Base-by-base conservation (phyloP, 2,113 vertebrate genomes). In the Microtus pennsylvanicus region DNA sequence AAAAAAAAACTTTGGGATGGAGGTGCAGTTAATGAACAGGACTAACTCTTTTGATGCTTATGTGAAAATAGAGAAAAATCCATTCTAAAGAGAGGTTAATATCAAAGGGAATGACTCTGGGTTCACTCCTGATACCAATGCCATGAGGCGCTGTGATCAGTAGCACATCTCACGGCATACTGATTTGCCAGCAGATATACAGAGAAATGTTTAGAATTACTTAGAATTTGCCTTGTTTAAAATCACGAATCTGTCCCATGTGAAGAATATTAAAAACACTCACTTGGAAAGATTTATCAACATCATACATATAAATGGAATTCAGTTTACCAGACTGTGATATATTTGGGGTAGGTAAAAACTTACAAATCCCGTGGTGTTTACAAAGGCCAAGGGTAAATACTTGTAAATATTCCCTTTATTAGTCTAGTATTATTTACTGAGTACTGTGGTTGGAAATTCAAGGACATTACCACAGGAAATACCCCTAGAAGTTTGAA, bases 121-220 rank as follows among this genome's bases (percentile, higher is more conserved):
- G 45, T 76, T 93, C 6, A 45, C 63, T 72, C n/a, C 13, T 65
- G 63, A 83, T 21, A 83, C 42, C 50, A 72, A 33, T 91, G 30
- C 81, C 19, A 93, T 78, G 19, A 21, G 30, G 47, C 63, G 42
- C 76, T 96, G 5, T 81, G 50, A 93, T 96, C 35, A 76, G 72
- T 47, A 76, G 26, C 17, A 67, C 1, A 78, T 28, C 50, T 5
- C 38, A 69, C 21, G 26, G 65, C 13, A 93, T 82, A 86, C n/a
- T 81, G 70, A 76, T 82, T 81, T 94, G 67, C 87, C 1, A 63
- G 78, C n/a, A 96, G 76, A 94, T 55, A 95, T n/a, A 61, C 21
- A 77, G 74, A 87, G 65, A 38, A 55, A 86, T 93, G 17, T 65
- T 90, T 95, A 47, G 61, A 94, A 95, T 97, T 77, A 93, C 93